Conservation (phyloP, 2,888 invertebrate species). For the Coenonympha arcania region DNA sequence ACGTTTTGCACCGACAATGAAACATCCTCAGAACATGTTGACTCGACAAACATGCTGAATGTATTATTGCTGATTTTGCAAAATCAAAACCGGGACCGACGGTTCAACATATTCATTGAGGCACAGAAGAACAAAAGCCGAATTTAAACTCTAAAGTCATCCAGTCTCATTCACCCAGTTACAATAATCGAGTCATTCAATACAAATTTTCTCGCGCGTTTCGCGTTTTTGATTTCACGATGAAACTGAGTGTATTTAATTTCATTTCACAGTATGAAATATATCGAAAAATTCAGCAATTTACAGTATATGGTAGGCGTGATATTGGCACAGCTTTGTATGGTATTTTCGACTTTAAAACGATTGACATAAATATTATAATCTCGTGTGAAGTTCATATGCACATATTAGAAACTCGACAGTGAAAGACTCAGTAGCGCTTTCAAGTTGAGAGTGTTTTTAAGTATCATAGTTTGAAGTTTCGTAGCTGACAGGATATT, state of each 20-base stretch:
- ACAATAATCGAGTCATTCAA: too few species aligned
- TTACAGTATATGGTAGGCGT: background rate
- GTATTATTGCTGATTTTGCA: too few species aligned
- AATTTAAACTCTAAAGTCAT: too few species aligned
- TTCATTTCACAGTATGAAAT: conserved; percentile 1
- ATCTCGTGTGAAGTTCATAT: background rate
- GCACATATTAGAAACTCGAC: conserved; percentile 12
- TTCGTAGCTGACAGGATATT: conserved; percentile 6
- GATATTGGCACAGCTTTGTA: background rate
- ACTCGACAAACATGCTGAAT: too few species aligned
- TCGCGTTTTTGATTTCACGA: background rate
- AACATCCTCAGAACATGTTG: too few species aligned
- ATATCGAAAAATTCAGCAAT: conserved; percentile 3
- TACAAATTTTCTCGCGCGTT: background rate
- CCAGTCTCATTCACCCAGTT: too few species aligned
- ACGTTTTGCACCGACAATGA: too few species aligned
- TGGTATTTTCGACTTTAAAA: conserved; percentile 8
- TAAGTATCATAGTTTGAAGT: conserved; percentile 19
- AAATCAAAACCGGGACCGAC: too few species aligned
- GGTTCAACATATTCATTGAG: too few species aligned
- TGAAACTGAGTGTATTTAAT: background rate
- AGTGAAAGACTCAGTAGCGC: conserved; percentile 11
- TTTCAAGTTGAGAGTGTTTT: conserved; percentile 17
- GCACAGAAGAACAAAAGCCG: too few species aligned
- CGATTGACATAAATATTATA: background rate